Base-by-base conservation (phyloP, 2,113 vertebrate genomes). In the Cryptotis parvus region DNA sequence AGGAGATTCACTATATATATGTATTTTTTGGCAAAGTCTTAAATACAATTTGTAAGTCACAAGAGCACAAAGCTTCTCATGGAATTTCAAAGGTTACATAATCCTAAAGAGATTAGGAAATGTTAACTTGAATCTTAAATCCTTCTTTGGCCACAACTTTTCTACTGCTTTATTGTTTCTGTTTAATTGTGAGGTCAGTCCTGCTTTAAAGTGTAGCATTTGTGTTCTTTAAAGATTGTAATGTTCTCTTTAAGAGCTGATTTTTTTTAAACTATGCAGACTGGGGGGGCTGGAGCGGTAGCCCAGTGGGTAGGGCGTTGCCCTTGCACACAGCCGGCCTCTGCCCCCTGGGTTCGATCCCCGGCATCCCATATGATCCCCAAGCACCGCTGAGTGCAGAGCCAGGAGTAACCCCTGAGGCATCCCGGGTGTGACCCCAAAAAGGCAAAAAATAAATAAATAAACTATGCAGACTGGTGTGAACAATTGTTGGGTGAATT, bases 151-250 rank as follows among this genome's bases (percentile, higher is more conserved):
- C 45, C 45, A 49, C 45, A 49, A 14, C 45, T 49, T 49, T n/a
- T n/a, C n/a, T n/a, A n/a, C n/a, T n/a, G n/a, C n/a, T n/a, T n/a
- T n/a, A n/a, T n/a, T 49, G 45, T 49, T 2, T 49, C 10, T 49
- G 45, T 49, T 9, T 49, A 10, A 12, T 9, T 10, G 35, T 12
- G 41, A 91, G 58, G 72, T 94, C 8, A n/a, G 31, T 63, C 89
- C 65, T 91, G 73, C 37, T 84, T 39, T 41, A 49, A 84, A 52
- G 26, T 33, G 27, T 69, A 55, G 66, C 70, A 89, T 68, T 88
- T 83, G 65, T 55, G 43, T 72, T 88, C 76, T 91, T 94, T 87
- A 73, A 89, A 68, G 72, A 89, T 68, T 84, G 26, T 27, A 86
- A 73, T 20, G 65, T 22, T 79, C 39, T 31, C 3, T 87, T 78